phyloP scores from a whole-genome alignment of 2,797 vertebrate species.

The Naso thynnoides region DNA sequence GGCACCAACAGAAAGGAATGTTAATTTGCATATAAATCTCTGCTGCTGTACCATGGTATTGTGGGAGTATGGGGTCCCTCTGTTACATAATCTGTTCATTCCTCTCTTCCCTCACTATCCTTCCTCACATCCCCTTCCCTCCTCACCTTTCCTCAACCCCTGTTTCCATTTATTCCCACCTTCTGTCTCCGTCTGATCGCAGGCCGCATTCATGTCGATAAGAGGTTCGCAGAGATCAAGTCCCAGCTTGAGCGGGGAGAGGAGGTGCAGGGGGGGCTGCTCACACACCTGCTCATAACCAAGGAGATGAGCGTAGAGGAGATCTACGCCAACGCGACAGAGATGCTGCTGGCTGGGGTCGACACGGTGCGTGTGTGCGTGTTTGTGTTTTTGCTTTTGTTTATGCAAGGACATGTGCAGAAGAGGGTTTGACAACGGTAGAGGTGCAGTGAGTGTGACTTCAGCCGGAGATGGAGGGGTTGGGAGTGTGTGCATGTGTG shows the following conservation, averaged over 20 bases:
- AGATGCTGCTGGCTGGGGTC: constrained; percentile 95
- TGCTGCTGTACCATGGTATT: constrained; percentile 24
- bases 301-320: constrained; percentile 92
- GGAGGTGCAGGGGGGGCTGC: constrained; percentile 88
- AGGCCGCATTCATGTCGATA: constrained; percentile 92
- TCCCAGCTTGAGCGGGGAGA: constrained; percentile 84
- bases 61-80: constrained; percentile 51
- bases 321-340: constrained; percentile 93
- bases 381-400: constrained; percentile 63
- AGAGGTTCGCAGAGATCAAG: constrained; percentile 87
- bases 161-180: constrained; percentile 30
- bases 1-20: constrained; percentile 51
- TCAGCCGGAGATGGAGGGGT: constrained; percentile 44
- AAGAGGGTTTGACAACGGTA: constrained; percentile 55
- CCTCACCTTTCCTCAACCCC: neutral
- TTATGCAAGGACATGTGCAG: constrained; percentile 1
- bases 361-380: constrained; percentile 82
- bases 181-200: constrained; percentile 54
- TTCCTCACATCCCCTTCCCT: neutral
- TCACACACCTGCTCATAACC: constrained; percentile 90
- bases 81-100: constrained; percentile 59
- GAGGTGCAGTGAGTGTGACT: constrained; percentile 12
- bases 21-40: constrained; percentile 62
- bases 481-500: constrained; percentile 21
- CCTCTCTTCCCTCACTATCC: constrained; percentile 18